phyloP scores from a whole-genome alignment of 2,888 invertebrate genomes.

The Lithophane leautieri region DNA sequence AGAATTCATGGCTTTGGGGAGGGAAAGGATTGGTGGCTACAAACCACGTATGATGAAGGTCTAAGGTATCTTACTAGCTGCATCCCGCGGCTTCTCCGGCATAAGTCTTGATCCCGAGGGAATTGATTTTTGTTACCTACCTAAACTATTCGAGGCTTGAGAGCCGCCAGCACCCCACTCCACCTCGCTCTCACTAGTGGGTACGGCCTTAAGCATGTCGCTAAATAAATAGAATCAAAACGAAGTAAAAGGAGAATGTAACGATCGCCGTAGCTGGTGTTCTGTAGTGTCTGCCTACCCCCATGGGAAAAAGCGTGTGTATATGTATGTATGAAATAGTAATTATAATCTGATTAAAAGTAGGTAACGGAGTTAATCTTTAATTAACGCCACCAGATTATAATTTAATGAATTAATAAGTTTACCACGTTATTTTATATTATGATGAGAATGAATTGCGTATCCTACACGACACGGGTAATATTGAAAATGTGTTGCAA shows the following conservation, averaged over 20 bases:
- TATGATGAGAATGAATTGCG: conserved; percentile 1
- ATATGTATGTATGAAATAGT: background rate
- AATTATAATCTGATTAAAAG: background rate
- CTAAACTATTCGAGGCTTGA: no score
- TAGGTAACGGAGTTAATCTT: background rate
- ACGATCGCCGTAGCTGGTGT: no score
- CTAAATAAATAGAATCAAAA: background rate
- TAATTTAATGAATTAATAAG: background rate
- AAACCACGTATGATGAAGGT: background rate
- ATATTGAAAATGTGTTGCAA: conserved; percentile 34
- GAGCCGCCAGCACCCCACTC: no score
- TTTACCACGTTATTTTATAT: background rate
- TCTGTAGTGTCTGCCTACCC: background rate
- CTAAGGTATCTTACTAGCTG: no score
- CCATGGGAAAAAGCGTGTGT: background rate
- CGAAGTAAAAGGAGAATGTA: no score
- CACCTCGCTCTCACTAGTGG: no score
- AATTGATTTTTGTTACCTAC: no score
- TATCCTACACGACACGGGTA: conserved; percentile 1
- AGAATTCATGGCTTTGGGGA: conserved; percentile 3
- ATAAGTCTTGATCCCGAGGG: no score
- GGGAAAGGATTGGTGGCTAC: conserved; percentile 1
- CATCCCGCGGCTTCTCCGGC: no score
- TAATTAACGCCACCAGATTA: background rate
- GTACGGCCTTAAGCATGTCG: no score